Conservation (phyloP, 1,140 invertebrate genomes). For the Lepidostoma basale region DNA sequence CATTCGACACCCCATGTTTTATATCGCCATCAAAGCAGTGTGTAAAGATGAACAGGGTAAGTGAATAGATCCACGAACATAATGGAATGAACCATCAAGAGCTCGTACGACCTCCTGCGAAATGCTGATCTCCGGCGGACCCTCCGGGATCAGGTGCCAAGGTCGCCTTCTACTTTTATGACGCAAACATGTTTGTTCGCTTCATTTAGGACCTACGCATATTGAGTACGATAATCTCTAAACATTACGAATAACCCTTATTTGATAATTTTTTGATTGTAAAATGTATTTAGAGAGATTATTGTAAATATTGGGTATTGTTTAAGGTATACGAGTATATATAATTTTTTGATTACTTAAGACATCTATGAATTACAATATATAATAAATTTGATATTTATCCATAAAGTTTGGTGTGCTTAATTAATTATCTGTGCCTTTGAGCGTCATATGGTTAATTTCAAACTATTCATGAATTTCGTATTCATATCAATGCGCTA, state of each 20-base stretch:
- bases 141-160: conserved; percentile 38
- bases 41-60: conserved; percentile 16
- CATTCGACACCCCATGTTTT: conserved; percentile 46
- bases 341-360: too few species aligned
- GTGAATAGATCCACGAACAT: conserved; percentile 35
- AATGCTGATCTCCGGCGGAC: conserved; percentile 38
- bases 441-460: conserved; percentile 10
- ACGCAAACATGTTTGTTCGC: not conserved
- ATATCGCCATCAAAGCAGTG: conserved; percentile 41
- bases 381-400: too few species aligned
- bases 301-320: too few species aligned
- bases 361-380: too few species aligned
- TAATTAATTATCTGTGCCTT: conserved; percentile 18
- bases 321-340: too few species aligned
- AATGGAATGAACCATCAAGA: conserved; percentile 46
- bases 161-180: too few species aligned
- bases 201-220: not conserved
- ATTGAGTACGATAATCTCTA: too few species aligned
- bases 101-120: conserved; percentile 30
- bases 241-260: too few species aligned
- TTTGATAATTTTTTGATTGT: too few species aligned
- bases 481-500: not conserved
- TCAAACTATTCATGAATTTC: conserved; percentile 16
- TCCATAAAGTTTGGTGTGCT: not conserved
- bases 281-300: too few species aligned